Evolutionary conservation across 2,797 vertebrate species (phyloP), one percentile per base, ranked within the genome.

Genomic region (Micromesistius poutassou): DNA sequence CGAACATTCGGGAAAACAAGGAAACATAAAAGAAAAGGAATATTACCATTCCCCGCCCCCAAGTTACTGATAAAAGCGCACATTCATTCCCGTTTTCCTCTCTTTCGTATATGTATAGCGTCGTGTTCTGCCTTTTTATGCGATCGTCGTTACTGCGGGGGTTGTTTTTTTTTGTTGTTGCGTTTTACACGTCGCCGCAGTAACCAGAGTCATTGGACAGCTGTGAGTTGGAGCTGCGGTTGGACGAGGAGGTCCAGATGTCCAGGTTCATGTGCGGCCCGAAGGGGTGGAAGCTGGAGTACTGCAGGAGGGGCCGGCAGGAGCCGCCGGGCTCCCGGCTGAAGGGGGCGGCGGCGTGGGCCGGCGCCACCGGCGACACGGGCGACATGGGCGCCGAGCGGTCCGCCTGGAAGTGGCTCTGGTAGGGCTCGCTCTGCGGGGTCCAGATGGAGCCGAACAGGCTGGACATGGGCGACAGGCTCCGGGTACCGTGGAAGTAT

Each of bases 381-480:
- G 97, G 96, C 22, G 94, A 88, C 0, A 95, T 87, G 0, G 95
- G 93, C 35, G 90, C 92, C 0, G 94, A 93, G 30, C 93, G 91
- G 76, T 91, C 95, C 1, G 94, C 55, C 3, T 92, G 91, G 83
- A 91, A 91, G 88, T 96, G 96, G 84, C 88, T 96, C 85, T 96
- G 97, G 91, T 96, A 97, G 38, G 95, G 93, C 38, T 98, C 97
- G 6, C 92, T 98, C 87, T 98, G 97, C 0, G 98, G 98, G 13
- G 98, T 98, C 98, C 98, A 99, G 91, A 99, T 99, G 89, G 98
- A 99, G 74, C 98, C 97, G 76, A 99, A 99, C 80, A 99, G 95
- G 90, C 97, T 97, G 89, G 98, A 99, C 97, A 99, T 98, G 4
- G 97, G 98, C 36, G 98, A 99, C 82, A 99, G 95, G 90, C 98